Evolutionary conservation across 64 coral and sea anemone species (phyloP).

Genomic region (Actinia equina): DNA sequence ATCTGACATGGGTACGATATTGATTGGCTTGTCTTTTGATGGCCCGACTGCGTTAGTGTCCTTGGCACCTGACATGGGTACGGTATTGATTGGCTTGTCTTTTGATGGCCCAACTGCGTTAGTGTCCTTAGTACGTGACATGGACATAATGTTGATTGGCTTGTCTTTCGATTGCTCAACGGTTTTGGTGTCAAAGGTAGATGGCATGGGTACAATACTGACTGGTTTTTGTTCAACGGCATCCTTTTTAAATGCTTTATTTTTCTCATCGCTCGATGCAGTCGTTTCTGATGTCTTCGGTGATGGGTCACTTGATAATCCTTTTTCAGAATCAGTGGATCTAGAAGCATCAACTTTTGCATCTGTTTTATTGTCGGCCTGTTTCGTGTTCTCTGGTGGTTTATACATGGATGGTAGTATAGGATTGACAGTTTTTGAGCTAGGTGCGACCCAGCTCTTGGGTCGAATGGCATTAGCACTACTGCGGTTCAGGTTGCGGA

Average conservation of each 20-base stretch:
- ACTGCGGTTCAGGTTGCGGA: conserved; percentile 41
- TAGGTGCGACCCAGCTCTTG: conserved; percentile 55
- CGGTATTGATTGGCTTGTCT: no score
- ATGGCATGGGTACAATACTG: background rate
- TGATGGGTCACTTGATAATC: background rate
- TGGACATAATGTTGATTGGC: background rate
- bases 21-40: background rate
- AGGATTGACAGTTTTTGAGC: background rate
- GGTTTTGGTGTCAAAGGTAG: background rate
- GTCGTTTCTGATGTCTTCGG: background rate
- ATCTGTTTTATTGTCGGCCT: background rate
- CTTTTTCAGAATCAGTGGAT: background rate
- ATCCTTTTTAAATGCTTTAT: background rate
- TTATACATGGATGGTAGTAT: background rate
- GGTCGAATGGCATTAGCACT: conserved; percentile 35
- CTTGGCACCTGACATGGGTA: background rate
- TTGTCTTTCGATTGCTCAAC: background rate
- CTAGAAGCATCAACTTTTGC: background rate
- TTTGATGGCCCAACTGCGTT: background rate
- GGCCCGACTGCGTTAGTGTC: background rate
- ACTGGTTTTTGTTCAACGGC: background rate
- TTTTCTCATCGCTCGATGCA: background rate
- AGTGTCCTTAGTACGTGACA: background rate
- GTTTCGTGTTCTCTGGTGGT: background rate
- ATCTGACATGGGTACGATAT: background rate